Evolutionary conservation across 2,113 vertebrate species (phyloP).

Genomic region (Cavia aperea): DNA sequence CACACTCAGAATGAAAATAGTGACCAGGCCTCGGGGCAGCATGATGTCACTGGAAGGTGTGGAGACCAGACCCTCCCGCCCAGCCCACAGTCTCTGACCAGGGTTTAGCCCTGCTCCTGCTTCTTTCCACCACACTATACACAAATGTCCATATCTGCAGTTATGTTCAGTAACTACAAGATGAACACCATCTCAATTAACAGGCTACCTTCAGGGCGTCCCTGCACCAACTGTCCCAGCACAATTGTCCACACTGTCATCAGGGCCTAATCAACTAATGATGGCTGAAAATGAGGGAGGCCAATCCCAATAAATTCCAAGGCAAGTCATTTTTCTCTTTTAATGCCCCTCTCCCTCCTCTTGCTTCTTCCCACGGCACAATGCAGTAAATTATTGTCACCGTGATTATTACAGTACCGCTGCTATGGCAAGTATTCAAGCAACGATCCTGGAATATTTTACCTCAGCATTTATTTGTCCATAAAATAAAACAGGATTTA

Average conservation of each 20-base stretch:
- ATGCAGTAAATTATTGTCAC: conserved; percentile 85
- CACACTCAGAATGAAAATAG: not conserved
- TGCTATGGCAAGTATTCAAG: conserved; percentile 81
- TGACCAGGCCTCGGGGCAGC: fast-evolving
- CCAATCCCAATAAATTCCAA: conserved; percentile 85
- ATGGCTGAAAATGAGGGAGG: conserved; percentile 86
- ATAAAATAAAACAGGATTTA: conserved; percentile 89
- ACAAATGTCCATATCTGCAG: conserved; percentile 70
- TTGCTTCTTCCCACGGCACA: conserved; percentile 79
- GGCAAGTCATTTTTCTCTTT: conserved; percentile 86
- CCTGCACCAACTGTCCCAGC: conserved; percentile 72
- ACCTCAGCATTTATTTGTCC: conserved; percentile 90
- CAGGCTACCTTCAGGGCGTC: conserved; percentile 77
- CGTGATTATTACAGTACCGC: conserved; percentile 79
- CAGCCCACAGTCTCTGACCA: not conserved
- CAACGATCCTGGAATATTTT: conserved; percentile 83
- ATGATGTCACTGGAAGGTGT: fast-evolving
- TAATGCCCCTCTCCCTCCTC: conserved; percentile 82
- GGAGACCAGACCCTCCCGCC: not conserved
- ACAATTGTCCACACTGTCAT: conserved; percentile 79
- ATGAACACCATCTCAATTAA: conserved; percentile 81
- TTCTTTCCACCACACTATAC: conserved; percentile 64
- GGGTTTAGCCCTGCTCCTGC: conserved; percentile 57
- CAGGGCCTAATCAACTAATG: conserved; percentile 88
- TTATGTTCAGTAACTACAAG: conserved; percentile 74